Base-by-base conservation (phyloP, 2,888 invertebrate genomes). In the Quadroppia sp. region DNA sequence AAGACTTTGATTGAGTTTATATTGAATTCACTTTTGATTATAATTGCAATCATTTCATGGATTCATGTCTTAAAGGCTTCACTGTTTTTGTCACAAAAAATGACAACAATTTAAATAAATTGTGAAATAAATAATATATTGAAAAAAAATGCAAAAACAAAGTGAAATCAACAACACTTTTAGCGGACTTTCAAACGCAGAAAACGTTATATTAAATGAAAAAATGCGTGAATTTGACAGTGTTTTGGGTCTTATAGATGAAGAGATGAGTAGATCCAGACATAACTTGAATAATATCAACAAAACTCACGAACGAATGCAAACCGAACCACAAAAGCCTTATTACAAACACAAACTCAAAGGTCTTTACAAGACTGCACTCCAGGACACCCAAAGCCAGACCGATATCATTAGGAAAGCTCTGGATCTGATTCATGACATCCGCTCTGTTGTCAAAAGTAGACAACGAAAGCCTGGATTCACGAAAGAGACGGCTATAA, bases 371-470 rank as follows among this genome's bases (percentile, higher is more conserved):
- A 91, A 89, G 81, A 86, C 89, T 17, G 91, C 92, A 0, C 85
- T 94, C 74, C 84, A 87, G 48, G 94, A 94, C 80, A 89, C 93
- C 0, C 89, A 90, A 76, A 88, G 89, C 79, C 95, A 96, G 81
- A 92, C 94, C 80, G 89, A 90, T 76, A 83, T 90, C 0, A 85
- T 96, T 15, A 86, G 94, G 9, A 89, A 89, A 77, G 92, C 94
- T 0, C 82, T 96, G 36, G 87, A 89, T 28, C 90, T 91, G 80
- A 94, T 97, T 72, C 89, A 90, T 79, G 94, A 96, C 82, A 94
- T 96, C 74, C 87, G 94, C 64, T 87, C 89, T 40, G 92, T 96
- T 42, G 42, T 73, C 9, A 42, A 45, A 20, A 71, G 53, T 23
- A 53, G 73, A 40, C 75, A 73, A 7, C 64, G 72, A 36, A 73